Evolutionary conservation across 2,888 invertebrate genomes (phyloP).

Genomic region (Metopia argyrocephala): DNA sequence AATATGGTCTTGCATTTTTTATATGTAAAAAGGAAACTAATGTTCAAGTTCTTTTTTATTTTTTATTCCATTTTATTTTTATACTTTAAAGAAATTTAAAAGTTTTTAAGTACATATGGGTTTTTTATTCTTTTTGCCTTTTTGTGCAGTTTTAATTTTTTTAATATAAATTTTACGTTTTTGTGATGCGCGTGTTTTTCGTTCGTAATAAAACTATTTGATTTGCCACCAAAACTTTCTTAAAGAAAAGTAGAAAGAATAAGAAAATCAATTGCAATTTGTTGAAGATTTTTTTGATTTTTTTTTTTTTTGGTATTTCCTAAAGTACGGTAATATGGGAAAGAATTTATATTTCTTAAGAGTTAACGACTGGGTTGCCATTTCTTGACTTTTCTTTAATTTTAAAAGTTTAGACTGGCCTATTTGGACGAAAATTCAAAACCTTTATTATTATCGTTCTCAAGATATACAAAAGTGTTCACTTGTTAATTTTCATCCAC

Average conservation of each 20-base stretch:
- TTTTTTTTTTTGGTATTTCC: slow-evolving; percentile 11
- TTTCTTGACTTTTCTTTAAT: too few species aligned
- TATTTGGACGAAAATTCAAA: too few species aligned
- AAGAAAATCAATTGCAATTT: slow-evolving; percentile 62
- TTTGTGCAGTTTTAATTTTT: slow-evolving; percentile 44
- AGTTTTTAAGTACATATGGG: slow-evolving; percentile 54
- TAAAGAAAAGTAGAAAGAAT: background rate
- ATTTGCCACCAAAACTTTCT: slow-evolving; percentile 37
- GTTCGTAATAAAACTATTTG: slow-evolving; percentile 63
- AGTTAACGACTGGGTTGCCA: slow-evolving; percentile 49
- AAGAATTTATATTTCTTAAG: slow-evolving; percentile 32
- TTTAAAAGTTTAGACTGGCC: too few species aligned
- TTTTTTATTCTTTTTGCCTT: background rate
- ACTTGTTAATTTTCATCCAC: too few species aligned
- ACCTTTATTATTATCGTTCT: too few species aligned
- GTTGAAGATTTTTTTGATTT: slow-evolving; percentile 1
- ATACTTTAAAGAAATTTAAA: slow-evolving; percentile 48
- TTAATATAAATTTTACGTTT: slow-evolving; percentile 54
- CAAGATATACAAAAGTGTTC: too few species aligned
- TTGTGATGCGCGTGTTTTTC: slow-evolving; percentile 56
- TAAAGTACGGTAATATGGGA: slow-evolving; percentile 11
- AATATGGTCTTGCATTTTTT: background rate
- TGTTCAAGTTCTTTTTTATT: slow-evolving; percentile 37
- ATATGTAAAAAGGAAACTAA: slow-evolving; percentile 39
- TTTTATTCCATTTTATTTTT: background rate